Evolutionary conservation across 2,797 vertebrate genomes (phyloP).

Genomic region (Mormyrus hasselquistii): DNA sequence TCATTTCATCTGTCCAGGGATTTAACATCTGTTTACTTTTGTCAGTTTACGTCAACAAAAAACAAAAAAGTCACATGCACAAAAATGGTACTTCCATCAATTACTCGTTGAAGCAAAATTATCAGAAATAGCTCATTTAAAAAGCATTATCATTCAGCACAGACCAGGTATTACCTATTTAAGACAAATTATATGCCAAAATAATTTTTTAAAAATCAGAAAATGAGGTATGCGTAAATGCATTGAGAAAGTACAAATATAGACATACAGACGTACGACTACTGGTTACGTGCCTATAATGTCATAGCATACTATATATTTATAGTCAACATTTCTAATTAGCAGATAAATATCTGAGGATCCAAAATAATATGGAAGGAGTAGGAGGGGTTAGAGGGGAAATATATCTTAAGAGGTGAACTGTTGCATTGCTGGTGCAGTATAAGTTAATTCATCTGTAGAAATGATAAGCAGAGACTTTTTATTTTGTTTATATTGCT

Average conservation of each 20-base stretch:
- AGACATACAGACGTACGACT: background rate
- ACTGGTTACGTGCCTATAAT: background rate
- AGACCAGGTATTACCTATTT: background rate
- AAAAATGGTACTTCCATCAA: background rate
- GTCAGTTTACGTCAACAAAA: background rate
- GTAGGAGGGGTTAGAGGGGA: background rate
- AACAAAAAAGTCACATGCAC: background rate
- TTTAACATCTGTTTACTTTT: background rate
- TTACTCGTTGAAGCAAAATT: background rate
- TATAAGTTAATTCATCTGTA: background rate
- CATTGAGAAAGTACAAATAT: background rate
- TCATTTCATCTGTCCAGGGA: background rate
- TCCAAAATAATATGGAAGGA: background rate
- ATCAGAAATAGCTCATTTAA: background rate
- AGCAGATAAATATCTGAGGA: background rate
- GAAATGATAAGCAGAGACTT: background rate
- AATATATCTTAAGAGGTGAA: background rate
- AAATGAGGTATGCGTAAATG: background rate
- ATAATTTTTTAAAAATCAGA: background rate
- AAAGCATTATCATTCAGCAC: background rate
- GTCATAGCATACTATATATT: background rate
- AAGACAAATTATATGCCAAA: background rate
- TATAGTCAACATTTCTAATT: background rate
- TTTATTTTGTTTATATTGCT: background rate
- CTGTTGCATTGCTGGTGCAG: constrained; percentile 5